Percentiles rank a stretch among this genome's conserved stretches.
Evolutionary conservation across 2,113 vertebrate species (phyloP).

Genomic region (Oceanites oceanicus): DNA sequence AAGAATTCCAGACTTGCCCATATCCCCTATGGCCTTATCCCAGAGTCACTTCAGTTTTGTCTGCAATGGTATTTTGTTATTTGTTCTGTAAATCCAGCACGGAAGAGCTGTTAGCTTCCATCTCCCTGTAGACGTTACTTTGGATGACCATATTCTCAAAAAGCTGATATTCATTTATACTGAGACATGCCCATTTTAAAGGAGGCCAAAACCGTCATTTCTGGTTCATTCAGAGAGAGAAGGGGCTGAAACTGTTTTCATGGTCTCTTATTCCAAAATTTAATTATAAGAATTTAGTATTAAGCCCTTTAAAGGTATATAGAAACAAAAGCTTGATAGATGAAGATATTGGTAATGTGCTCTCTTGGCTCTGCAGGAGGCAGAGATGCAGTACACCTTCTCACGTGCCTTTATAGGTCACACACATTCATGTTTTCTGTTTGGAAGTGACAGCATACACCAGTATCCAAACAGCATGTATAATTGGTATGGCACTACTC

Average conservation of each 20-base stretch:
- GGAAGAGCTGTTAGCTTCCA: background rate
- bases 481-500: background rate
- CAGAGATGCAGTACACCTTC: background rate
- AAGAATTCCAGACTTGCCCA: background rate
- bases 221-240: background rate
- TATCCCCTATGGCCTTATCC: background rate
- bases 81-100: background rate
- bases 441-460: background rate
- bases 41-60: background rate
- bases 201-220: background rate
- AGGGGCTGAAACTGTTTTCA: background rate
- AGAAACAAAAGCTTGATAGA: background rate
- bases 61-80: background rate
- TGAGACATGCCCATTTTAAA: background rate
- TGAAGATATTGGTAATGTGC: background rate
- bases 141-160: background rate
- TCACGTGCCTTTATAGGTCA: background rate
- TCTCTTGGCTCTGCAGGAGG: background rate
- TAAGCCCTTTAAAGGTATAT: background rate
- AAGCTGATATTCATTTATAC: constrained; percentile 41
- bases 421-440: background rate
- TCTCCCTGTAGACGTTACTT: background rate
- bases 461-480: background rate
- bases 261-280: background rate
- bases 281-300: background rate